Evolutionary conservation across 2,113 vertebrate species (phyloP), one percentile per base, ranked within the genome.

Genomic region (Dromas ardeola): DNA sequence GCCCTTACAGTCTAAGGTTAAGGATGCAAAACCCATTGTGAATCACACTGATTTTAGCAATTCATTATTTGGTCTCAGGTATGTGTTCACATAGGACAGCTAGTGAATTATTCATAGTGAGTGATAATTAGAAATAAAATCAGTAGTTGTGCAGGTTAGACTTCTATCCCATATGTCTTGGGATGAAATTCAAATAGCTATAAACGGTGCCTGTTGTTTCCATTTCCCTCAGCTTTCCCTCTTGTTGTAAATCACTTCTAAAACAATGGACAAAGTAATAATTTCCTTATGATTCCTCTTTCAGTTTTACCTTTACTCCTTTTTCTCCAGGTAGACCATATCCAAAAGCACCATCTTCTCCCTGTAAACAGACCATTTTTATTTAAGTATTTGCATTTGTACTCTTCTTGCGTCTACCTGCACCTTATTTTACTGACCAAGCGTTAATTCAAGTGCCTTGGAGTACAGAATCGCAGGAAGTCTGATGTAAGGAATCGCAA

Each of bases 231-330:
- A 52, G 70, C 45, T 86, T 76, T 67, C 30, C 36, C n/a, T 27
- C 10, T 22, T 49, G 38, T 29, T 50, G 40, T 30, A 63, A 63
- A 53, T 45, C 6, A 45, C 17, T 63, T 43, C 50, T 36, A 18
- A 77, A 11, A 16, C 11, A 11, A 8, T 4, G 26, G 17, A 59
- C 43, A 88, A 83, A 66, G 25, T 25, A 82, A 58, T 6, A 36
- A 69, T 49, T 62, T 52, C 49, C 21, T 65, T 61, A 59, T 52
- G 49, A n/a, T 45, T 72, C 23, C n/a, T 83, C 22, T 53, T 78
- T 30, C 21, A 29, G 27, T 65, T 72, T 97, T 93, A 98, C 98
- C 96, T 98, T 98, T 73, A 72, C 69, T 88, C 98, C 98, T 93
- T 97, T 98, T 17, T 38, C 85, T 47, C 98, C 98, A 7, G 30